A percentile compares a stretch with the other conserved stretches of the same genome.
These are phyloP conservation scores for Hydropotes inermis DNA, from an alignment of 2,113 vertebrate species.

Conservation along the genomic window DNA sequence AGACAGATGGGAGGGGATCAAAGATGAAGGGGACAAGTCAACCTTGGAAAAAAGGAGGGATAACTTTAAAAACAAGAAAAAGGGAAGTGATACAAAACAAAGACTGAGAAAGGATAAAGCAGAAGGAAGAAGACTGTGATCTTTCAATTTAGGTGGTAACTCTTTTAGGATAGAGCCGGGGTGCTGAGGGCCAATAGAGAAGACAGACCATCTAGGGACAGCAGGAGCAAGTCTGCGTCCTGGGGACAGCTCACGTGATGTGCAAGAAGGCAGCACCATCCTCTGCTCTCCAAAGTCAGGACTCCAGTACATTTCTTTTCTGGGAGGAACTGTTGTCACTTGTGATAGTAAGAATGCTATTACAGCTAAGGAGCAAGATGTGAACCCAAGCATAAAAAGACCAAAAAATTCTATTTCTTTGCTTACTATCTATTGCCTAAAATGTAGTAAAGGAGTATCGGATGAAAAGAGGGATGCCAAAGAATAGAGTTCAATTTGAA, in stretches of 20 bases:
- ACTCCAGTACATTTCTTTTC: not conserved
- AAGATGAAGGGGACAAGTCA: not conserved
- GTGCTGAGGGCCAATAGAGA: not conserved
- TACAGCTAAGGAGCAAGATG: not conserved
- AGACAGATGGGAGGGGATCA: not conserved
- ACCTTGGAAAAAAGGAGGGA: not conserved
- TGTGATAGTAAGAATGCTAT: not conserved
- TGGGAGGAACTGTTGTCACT: not conserved
- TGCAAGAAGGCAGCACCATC: too few relatives aligned
- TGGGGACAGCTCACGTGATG: not conserved
- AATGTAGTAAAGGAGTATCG: not conserved
- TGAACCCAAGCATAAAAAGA: not conserved
- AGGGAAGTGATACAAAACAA: not conserved
- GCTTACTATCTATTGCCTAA: not conserved
- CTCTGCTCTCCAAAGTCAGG: not conserved
- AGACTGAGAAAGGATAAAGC: not conserved
- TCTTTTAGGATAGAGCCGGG: not conserved
- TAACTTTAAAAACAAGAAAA: not conserved
- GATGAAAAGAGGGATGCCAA: not conserved
- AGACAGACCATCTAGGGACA: not conserved
- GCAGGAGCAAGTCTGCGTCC: not conserved
- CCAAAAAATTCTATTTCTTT: not conserved
- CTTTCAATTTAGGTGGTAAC: not conserved
- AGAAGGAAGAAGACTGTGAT: not conserved
- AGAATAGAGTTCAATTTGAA: not conserved